Evolutionary conservation across 2,113 vertebrate species (phyloP), one percentile per base, ranked within the genome.

Genomic region (Genyomyrus donnyi): DNA sequence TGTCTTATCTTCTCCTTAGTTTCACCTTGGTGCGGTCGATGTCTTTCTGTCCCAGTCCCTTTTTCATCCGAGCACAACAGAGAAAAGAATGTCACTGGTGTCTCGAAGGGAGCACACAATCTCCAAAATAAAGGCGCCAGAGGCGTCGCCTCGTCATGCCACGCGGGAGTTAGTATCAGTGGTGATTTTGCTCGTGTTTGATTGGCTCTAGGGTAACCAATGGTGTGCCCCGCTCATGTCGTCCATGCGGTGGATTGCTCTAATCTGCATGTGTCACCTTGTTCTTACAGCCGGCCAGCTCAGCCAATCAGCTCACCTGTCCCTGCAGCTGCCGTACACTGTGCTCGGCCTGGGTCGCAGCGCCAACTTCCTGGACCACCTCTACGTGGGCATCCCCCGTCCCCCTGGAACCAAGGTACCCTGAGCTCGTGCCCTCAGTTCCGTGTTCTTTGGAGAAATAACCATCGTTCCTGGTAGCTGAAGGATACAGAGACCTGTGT

Each of bases 341-440:
- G 97, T 99, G 42, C 96, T 99, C 48, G 98, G 98, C 48, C 93
- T 99, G 88, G 98, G 98, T 31, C 97, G 98, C 74, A 99, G 98
- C 13, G 98, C 98, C 89, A 99, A 99, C 94, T 99, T 99, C 94
- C 97, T 99, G 0, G 98, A 99, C 92, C 98, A 99, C 93, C 94
- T 99, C 39, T 98, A 94, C 2, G 98, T 99, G 17, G 98, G 98
- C 89, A 99, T 99, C 91, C 98, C 98, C 62, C 96, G 97, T 42
- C 96, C 96, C 42, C 89, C 94, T 0, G 97, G 97, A 93, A 96
- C 96, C 91, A 97, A 95, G 96, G 98, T 98, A 87, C 9, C n/a
- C 19, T 48, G 6, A 48, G 21, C 17, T 42, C 3, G 1, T 42
- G 46, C 24, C 1, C 19, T 48, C 42, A 0, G 46, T 15, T 80